A percentile compares a stretch with the other conserved stretches of the same genome.
Conservation (phyloP, 2,888 invertebrate genomes). For the Hyles lineata region DNA sequence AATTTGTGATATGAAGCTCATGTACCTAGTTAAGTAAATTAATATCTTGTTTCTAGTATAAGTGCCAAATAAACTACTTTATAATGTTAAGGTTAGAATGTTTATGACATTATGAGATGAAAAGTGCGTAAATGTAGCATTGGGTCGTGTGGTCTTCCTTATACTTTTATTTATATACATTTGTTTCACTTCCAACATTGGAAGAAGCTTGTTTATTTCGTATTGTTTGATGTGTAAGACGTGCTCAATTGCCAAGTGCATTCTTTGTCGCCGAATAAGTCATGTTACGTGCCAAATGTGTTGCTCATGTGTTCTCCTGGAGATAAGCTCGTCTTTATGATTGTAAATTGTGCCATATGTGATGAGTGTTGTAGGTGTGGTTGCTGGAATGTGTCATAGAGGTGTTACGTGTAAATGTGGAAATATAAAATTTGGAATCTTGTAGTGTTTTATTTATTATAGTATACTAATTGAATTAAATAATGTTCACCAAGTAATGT, state of each 20-base stretch:
- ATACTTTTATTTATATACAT: conserved; percentile 1
- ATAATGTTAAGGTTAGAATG: neutral
- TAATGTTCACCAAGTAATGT: neutral
- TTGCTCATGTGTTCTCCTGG: conserved; percentile 51
- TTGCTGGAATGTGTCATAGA: conserved; percentile 31
- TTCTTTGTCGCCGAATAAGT: conserved; percentile 4
- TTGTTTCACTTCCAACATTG: neutral
- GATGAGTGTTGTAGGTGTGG: conserved; percentile 18
- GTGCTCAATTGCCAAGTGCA: conserved; percentile 18
- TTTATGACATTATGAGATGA: neutral
- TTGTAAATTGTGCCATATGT: conserved; percentile 23
- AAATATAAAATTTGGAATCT: conserved; percentile 48
- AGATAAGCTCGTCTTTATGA: conserved; percentile 33
- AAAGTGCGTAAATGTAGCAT: conserved; percentile 5
- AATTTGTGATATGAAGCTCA: conserved; percentile 45
- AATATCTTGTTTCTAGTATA: conserved; percentile 27
- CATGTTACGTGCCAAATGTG: conserved; percentile 49
- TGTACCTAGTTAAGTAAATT: conserved; percentile 29
- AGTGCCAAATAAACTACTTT: conserved; percentile 28
- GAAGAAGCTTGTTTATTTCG: neutral
- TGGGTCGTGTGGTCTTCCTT: conserved; percentile 28
- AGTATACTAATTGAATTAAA: conserved; percentile 31
- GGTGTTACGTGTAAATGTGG: conserved; percentile 48
- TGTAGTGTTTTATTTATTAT: conserved; percentile 44
- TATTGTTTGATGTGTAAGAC: conserved; percentile 4